Conservation (phyloP, 1,140 invertebrate species). For the Drosophila nasuta region DNA sequence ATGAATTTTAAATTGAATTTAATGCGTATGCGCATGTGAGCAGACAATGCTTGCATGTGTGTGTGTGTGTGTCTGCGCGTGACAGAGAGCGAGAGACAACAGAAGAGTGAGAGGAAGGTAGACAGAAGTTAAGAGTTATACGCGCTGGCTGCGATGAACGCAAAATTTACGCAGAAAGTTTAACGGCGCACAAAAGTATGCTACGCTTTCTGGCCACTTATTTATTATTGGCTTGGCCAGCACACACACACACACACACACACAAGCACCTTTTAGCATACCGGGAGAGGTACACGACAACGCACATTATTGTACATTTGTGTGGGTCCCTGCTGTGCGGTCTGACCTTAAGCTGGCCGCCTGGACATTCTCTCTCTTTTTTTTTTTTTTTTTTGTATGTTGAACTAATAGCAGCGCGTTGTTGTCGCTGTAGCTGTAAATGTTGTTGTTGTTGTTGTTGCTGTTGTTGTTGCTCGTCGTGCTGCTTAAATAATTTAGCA, state of each 20-base stretch:
- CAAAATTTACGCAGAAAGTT: conserved; percentile 77
- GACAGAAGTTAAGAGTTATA: conserved; percentile 18
- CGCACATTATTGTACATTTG: conserved; percentile 29
- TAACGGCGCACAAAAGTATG: conserved; percentile 70
- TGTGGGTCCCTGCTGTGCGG: conserved; percentile 45
- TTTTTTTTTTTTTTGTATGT: no score
- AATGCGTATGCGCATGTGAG: conserved; percentile 70
- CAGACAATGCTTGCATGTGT: conserved; percentile 2
- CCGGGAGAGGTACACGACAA: neutral
- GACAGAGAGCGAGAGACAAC: neutral
- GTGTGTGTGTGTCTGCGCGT: neutral
- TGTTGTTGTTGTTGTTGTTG: neutral
- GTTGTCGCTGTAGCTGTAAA: neutral
- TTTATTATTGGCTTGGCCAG: conserved; percentile 70
- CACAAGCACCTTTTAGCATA: conserved; percentile 9
- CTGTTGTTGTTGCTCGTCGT: conserved; percentile 30
- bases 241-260: conserved; percentile 30
- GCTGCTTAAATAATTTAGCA: conserved; percentile 82
- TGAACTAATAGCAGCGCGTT: no score
- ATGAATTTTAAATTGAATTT: conserved; percentile 83
- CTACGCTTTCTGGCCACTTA: conserved; percentile 72
- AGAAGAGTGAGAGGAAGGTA: no score
- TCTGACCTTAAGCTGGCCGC: conserved; percentile 52
- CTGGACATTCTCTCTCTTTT: conserved; percentile 27
- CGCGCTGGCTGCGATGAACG: conserved; percentile 44